Evolutionary conservation across 2,113 vertebrate species (phyloP).

Genomic region (Excalfactoria chinensis): DNA sequence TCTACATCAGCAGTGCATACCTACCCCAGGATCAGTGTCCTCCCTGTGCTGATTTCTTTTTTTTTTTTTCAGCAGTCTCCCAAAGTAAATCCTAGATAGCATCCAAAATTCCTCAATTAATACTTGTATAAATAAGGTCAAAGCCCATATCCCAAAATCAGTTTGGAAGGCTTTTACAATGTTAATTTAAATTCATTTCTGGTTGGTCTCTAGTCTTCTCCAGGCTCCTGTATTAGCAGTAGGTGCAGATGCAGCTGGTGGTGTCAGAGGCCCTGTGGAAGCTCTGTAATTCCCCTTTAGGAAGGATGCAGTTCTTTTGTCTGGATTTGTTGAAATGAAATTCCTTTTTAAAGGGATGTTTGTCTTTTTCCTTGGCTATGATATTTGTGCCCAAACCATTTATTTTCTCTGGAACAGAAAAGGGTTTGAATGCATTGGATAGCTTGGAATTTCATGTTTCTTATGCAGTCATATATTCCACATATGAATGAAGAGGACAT

Average conservation of each 20-base stretch:
- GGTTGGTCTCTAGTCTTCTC: not conserved
- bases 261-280: not conserved
- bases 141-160: not conserved
- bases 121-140: not conserved
- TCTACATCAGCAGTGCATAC: not conserved
- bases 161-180: not conserved
- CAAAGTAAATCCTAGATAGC: not conserved
- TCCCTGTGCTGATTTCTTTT: not conserved
- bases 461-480: not conserved
- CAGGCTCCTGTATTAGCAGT: not conserved
- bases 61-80: not conserved
- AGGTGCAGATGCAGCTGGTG: not conserved
- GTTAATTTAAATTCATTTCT: constrained; percentile 34
- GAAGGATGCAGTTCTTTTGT: not conserved
- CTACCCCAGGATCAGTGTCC: fast-evolving
- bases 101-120: not conserved
- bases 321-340: not conserved
- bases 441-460: not conserved
- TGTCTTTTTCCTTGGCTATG: not conserved
- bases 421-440: not conserved
- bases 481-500: not conserved
- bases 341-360: not conserved
- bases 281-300: not conserved
- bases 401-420: not conserved
- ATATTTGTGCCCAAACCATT: not conserved